Evolutionary conservation across 2,888 invertebrate species (phyloP).

Genomic region (Heliothis peltigera): DNA sequence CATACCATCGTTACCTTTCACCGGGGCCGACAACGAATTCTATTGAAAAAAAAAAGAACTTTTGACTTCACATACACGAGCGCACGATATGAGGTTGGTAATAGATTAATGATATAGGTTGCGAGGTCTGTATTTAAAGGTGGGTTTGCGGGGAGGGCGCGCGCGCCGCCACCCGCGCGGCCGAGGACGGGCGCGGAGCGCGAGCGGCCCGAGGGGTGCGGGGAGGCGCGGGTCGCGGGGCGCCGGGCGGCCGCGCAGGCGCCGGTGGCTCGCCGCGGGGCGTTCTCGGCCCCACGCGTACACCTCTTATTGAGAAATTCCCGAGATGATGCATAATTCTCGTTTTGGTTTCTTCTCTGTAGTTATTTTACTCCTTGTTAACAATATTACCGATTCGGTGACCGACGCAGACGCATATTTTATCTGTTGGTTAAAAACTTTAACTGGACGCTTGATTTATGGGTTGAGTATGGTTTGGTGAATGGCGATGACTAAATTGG

Average conservation of each 20-base stretch:
- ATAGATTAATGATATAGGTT: slow-evolving; percentile 89
- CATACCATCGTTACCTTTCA: slow-evolving; percentile 83
- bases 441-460: slow-evolving; percentile 76
- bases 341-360: slow-evolving; percentile 82
- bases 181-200: slow-evolving; percentile 32
- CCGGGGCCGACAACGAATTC: slow-evolving; percentile 77
- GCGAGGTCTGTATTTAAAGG: slow-evolving; percentile 83
- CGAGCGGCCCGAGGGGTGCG: too few relatives aligned
- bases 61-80: slow-evolving; percentile 77
- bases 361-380: slow-evolving; percentile 87
- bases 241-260: slow-evolving; percentile 70
- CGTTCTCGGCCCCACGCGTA: slow-evolving; percentile 82
- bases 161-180: slow-evolving; percentile 70
- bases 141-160: slow-evolving; percentile 67
- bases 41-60: slow-evolving; percentile 67
- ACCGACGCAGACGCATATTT: slow-evolving; percentile 85
- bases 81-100: slow-evolving; percentile 80
- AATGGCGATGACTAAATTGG: slow-evolving; percentile 48
- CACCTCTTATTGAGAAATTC: slow-evolving; percentile 89
- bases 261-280: slow-evolving; percentile 68
- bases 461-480: slow-evolving; percentile 60
- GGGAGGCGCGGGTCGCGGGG: slow-evolving; percentile 70
- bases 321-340: slow-evolving; percentile 87
- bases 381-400: slow-evolving; percentile 88
- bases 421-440: slow-evolving; percentile 71